Evolutionary conservation across 2,113 vertebrate genomes (phyloP), one percentile per base, ranked within the genome.

Genomic region (Myotis davidii): DNA sequence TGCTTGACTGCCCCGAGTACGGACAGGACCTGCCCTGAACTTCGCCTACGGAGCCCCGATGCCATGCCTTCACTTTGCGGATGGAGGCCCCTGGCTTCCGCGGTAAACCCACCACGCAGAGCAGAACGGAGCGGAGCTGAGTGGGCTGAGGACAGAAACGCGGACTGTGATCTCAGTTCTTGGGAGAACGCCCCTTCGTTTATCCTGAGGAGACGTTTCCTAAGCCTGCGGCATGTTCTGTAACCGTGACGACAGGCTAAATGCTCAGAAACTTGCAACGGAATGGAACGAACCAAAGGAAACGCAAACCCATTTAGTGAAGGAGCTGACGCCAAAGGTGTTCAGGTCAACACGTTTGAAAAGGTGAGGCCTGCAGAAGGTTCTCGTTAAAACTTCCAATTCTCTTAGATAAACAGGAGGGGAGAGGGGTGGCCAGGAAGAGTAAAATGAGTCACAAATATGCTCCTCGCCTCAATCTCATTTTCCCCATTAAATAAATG

Each of bases 31-130:
- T 93, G 88, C 37, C 34, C 16, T 77, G 85, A 93, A 50, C 89
- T 94, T 76, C 88, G n/a, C 48, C 48, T 88, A n/a, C 96, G 92
- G 84, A 86, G 82, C 94, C 94, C 70, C 29, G 5, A 29, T 20
- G 20, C 54, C 64, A 95, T 42, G 91, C 11, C 37, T 56, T 16
- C 87, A 83, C 67, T 23, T 90, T 16, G 83, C 39, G 21, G 34
- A 72, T 39, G 64, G 91, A 85, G 34, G 56, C 14, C 95, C 52
- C 76, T 13, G 59, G 7, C 64, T 3, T 73, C 96, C 50, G 18
- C 1, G 34, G 3, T 54, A 96, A 94, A 29, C 54, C 10, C 67
- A 73, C 6, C 0, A 21, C 23, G 59, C 23, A 27, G 59, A 93
- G 39, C 18, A 88, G 9, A 83, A 91, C 85, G 76, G 18, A 67